Evolutionary conservation across 2,797 vertebrate species (phyloP).

Genomic region (Microctenopoma lineatum): DNA sequence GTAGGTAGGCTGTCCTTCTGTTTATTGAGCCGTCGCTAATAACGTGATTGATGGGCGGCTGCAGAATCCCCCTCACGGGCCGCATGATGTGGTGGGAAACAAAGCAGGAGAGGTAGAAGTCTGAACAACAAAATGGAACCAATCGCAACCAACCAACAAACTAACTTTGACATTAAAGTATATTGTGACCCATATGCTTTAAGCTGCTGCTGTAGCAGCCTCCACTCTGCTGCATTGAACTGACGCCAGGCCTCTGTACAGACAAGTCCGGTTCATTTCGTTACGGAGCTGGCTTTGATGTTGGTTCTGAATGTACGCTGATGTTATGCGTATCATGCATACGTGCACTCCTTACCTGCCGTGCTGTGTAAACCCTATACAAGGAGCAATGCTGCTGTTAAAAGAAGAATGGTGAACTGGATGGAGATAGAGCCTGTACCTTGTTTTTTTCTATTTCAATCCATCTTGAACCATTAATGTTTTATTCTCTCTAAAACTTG

Average conservation of each 20-base stretch:
- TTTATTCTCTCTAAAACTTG: slow-evolving; percentile 44
- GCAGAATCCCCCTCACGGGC: slow-evolving; percentile 39
- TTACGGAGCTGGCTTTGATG: background rate
- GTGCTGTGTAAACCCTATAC: background rate
- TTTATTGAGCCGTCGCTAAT: slow-evolving; percentile 62
- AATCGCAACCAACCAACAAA: background rate
- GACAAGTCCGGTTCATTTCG: too few species aligned
- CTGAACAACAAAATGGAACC: background rate
- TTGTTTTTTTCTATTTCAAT: slow-evolving; percentile 29
- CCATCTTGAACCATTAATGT: slow-evolving; percentile 66
- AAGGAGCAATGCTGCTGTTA: slow-evolving; percentile 29
- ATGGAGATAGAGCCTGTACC: slow-evolving; percentile 28
- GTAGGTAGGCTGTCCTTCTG: slow-evolving; percentile 59
- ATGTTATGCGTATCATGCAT: background rate
- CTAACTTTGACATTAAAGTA: background rate
- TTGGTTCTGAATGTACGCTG: too few species aligned
- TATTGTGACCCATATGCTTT: background rate
- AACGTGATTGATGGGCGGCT: slow-evolving; percentile 67
- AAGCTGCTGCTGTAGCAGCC: too few species aligned
- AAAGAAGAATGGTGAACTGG: slow-evolving; percentile 4
- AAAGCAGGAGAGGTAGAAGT: slow-evolving; percentile 7
- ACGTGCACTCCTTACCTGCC: background rate
- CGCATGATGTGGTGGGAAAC: slow-evolving; percentile 6
- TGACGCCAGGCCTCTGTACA: background rate
- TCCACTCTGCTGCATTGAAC: background rate